Base-by-base conservation (phyloP, 2,888 invertebrate species). In the Morinoia aosen region DNA sequence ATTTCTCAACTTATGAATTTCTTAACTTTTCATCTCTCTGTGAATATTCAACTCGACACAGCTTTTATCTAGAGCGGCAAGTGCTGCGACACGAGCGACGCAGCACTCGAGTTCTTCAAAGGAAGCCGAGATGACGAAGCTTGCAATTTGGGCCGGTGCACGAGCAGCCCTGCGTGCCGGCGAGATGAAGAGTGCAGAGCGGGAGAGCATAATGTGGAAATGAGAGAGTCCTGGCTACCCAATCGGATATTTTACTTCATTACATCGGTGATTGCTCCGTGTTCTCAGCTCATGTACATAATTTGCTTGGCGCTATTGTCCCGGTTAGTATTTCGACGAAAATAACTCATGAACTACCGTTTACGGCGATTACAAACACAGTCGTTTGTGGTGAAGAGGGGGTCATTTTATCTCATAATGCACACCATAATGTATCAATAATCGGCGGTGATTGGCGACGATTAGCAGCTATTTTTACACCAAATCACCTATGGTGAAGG, bases 71-170 rank as follows among this genome's bases (percentile, higher is more conserved):
- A 33, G 2, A 25, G 76, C 76, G 33, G 76, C 76, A 76, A 25
- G 25, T 76, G 14, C 76, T 76, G 25, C 76, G 33, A 76, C 76
- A 76, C 25, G 76, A 76, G 76, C 33, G 76, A 76, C 76, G 19
- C 76, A 10, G 76, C 76, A 16, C 25, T 33, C 33, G 3, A 33
- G 76, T 76, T 76, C 76, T 76, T 76, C 76, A 76, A 76, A 76
- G 76, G 76, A 76, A 76, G 76, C 76, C 76, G 76, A 76, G 76
- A 76, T 76, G 76, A 76, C 76, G 76, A 76, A 76, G 76, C 76
- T 76, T 76, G 76, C 76, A 76, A 76, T 76, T 76, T 76, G 76
- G 76, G 33, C 1, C 16, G 76, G 76, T 76, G 25, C 76, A 76
- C 76, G 76, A 76, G 76, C 76, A 25, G 25, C 25, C 76, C 76